Conservation (phyloP, 2,888 invertebrate species). For the Lepidochrysops patricia region DNA sequence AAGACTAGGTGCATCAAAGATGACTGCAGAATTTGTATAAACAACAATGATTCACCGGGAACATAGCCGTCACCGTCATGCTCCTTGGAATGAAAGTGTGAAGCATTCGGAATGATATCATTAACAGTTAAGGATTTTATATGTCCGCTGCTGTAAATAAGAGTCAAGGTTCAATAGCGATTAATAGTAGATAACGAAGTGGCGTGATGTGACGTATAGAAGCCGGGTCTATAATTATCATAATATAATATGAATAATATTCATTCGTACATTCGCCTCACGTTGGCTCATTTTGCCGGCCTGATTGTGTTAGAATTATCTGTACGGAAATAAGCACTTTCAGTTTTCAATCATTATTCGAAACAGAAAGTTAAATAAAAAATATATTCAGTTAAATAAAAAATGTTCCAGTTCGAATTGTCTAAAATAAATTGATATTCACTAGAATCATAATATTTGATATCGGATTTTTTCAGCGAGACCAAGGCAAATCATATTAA, state of each 20-base stretch:
- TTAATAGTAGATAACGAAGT: constrained; percentile 47
- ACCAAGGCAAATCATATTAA: no score
- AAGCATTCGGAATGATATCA: neutral
- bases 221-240: neutral
- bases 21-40: neutral
- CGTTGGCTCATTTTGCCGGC: neutral
- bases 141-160: constrained; percentile 23
- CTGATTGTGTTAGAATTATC: neutral
- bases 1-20: neutral
- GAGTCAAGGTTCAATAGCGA: constrained; percentile 49
- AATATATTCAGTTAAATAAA: no score
- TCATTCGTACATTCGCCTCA: constrained; percentile 19
- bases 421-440: no score
- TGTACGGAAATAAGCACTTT: neutral
- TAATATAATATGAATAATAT: constrained; percentile 11
- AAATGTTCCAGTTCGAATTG: no score
- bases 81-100: neutral
- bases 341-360: no score
- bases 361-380: no score
- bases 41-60: neutral
- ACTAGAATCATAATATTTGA: no score
- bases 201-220: constrained; percentile 58
- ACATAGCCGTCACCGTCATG: neutral
- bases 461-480: no score
- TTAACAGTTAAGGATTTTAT: constrained; percentile 5